Base-by-base conservation (phyloP, 30 jellyfish, hydroid and myxozoan species). In the Pseudorhiza aurosa region DNA sequence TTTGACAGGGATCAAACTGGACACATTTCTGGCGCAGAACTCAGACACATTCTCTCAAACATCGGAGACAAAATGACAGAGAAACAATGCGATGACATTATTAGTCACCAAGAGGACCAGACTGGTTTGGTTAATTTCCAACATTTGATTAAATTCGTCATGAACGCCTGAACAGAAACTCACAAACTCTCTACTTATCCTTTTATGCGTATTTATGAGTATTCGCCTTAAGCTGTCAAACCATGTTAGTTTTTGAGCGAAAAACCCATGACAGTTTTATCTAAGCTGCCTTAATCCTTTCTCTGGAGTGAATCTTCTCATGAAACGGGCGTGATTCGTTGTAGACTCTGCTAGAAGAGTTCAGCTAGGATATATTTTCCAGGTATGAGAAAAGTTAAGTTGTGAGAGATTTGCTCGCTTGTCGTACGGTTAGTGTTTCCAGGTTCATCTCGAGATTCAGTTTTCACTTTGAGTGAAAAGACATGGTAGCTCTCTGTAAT, bases 1-100 rank as follows among this genome's bases (percentile, higher is more conserved):
- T 93, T 79, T 58, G 98, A 93, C 73, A 80, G 96, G n/a, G 98
- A 93, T 26, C 93, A 81, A 40, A 75, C 96, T 30, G 98, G 98
- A n/a, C 75, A 63, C 64, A 68, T 93, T n/a, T 65, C 95, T 4
- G 97, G 96, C 0, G 98, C 97, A 14, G 97, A 93, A 60, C 46
- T 93, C 69, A 72, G 98, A 28, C 98, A 93, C 60, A 72, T 93
- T 33, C 81, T 93, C 44, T 62, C 72, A 15, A 86, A 93, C 77
- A 68, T 93, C 21, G 98, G 96, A 11, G 98, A 93, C 91, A 93
- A 81, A 57, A 78, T 93, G 91, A 93, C 95, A 8, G 98, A 93
- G 58, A 85, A 81, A 47, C 97, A 93, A 55, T 95, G 89, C 19
- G 98, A 93, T 28, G 87, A 78, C 17, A 87, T 93, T 46, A 82